Evolutionary conservation across 2,888 invertebrate genomes (phyloP).

Genomic region (Strigamia maritima): DNA sequence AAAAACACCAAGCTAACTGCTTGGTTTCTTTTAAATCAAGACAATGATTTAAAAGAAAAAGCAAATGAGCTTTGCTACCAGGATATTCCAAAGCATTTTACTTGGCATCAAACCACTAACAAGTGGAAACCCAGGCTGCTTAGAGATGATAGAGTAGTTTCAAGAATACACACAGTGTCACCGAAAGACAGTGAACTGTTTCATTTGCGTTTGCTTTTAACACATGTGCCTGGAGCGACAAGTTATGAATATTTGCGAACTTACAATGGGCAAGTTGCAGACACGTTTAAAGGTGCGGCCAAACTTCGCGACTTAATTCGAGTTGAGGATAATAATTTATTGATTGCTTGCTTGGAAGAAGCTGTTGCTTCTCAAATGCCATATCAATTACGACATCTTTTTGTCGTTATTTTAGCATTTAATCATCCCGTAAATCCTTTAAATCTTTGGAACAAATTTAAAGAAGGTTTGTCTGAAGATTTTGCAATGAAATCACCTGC

Average conservation of each 20-base stretch:
- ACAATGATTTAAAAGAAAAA: conserved; percentile 27
- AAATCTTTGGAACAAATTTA: too few relatives aligned
- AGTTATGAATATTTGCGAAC: conserved; percentile 47
- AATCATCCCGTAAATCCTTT: too few relatives aligned
- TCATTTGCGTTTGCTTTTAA: conserved; percentile 47
- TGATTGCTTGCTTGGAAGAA: too few relatives aligned
- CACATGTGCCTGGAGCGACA: conserved; percentile 46
- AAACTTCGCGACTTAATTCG: too few relatives aligned
- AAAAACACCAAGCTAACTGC: conserved; percentile 44
- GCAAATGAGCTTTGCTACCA: conserved; percentile 43
- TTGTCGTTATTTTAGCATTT: too few relatives aligned
- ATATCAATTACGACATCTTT: too few relatives aligned
- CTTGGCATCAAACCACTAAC: neutral
- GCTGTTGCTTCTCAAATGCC: too few relatives aligned
- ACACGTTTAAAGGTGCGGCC: too few relatives aligned
- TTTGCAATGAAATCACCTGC: too few relatives aligned
- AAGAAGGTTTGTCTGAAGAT: too few relatives aligned
- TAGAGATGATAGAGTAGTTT: conserved; percentile 43
- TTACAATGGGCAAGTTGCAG: conserved; percentile 37
- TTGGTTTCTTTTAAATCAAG: conserved; percentile 45
- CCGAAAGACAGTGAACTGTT: conserved; percentile 47
- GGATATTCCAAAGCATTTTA: conserved; percentile 44
- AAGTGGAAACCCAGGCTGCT: neutral
- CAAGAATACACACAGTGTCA: conserved; percentile 46
- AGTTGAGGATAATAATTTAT: too few relatives aligned